These are phyloP conservation scores for Hiodon alosoides DNA, from an alignment of 2,113 vertebrate genomes.

Conservation along the genomic window DNA sequence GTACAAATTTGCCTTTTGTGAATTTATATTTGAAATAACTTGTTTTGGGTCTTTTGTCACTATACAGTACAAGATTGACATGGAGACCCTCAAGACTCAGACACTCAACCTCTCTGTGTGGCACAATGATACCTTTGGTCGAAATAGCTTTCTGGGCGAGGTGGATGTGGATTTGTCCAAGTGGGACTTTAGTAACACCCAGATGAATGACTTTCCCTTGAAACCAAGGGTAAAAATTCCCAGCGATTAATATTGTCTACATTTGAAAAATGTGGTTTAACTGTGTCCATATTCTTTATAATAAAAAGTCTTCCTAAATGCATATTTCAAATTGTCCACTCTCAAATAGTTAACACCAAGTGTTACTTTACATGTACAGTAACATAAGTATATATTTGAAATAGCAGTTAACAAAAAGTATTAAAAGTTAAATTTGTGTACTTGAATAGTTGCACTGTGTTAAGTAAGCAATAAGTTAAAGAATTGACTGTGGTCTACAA, in stretches of 20 bases:
- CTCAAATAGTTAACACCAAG: not conserved
- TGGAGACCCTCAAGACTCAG: constrained; percentile 65
- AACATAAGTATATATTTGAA: too few relatives aligned
- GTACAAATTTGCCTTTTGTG: not conserved
- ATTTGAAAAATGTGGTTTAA: too few relatives aligned
- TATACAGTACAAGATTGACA: constrained; percentile 76
- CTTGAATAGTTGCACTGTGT: not conserved
- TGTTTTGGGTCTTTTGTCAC: constrained; percentile 14
- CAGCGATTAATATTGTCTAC: too few relatives aligned
- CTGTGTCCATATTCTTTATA: too few relatives aligned
- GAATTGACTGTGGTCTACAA: constrained; percentile 10
- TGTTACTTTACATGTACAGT: too few relatives aligned
- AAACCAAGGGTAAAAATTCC: constrained; percentile 68
- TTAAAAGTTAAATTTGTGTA: constrained; percentile 8
- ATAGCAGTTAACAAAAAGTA: too few relatives aligned
- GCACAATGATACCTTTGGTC: constrained; percentile 85
- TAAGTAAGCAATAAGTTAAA: not conserved
- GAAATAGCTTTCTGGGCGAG: constrained; percentile 87
- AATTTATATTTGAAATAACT: not conserved
- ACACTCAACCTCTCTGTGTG: constrained; percentile 83
- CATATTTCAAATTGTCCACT: too few relatives aligned
- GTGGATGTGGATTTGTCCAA: constrained; percentile 76
- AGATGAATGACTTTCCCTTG: constrained; percentile 76
- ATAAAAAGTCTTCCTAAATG: too few relatives aligned
- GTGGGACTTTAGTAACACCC: constrained; percentile 82